These are phyloP conservation scores for Spea hammondii DNA, from an alignment of 2,797 vertebrate species.

Conservation along the genomic window DNA sequence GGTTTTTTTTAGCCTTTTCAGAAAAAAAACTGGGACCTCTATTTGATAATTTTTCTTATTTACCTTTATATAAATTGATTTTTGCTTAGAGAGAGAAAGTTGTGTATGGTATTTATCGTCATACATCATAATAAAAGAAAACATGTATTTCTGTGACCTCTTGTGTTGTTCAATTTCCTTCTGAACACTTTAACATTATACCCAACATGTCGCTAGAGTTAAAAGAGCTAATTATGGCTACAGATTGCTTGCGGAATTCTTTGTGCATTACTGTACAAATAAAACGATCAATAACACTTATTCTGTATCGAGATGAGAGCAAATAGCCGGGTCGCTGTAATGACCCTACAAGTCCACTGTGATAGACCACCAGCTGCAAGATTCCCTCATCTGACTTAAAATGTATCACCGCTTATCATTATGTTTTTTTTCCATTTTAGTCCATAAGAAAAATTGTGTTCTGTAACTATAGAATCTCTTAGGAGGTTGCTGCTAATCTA, in stretches of 20 bases:
- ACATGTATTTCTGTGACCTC: background rate
- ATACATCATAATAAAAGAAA: background rate
- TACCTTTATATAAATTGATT: too few relatives aligned
- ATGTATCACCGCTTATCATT: too few relatives aligned
- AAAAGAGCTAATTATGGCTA: constrained; percentile 7
- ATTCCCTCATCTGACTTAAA: too few relatives aligned
- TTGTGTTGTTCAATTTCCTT: background rate
- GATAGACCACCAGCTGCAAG: background rate
- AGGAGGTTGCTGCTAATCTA: background rate
- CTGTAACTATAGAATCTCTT: too few relatives aligned
- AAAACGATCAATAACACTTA: constrained; percentile 27
- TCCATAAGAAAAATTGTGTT: too few relatives aligned
- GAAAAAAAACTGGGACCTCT: too few relatives aligned
- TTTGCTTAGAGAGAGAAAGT: too few relatives aligned
- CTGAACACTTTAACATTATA: background rate
- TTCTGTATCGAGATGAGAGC: constrained; percentile 12
- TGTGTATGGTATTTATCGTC: too few relatives aligned
- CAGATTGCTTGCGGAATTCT: constrained; percentile 19
- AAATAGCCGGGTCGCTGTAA: background rate
- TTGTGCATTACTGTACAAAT: constrained; percentile 17
- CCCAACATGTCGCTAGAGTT: background rate
- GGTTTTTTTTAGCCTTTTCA: too few relatives aligned
- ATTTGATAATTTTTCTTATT: too few relatives aligned
- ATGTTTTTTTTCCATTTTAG: too few relatives aligned
- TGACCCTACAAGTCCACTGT: background rate